Conservation (phyloP, 2,888 invertebrate species). For the Hemistola chrysoprasaria region DNA sequence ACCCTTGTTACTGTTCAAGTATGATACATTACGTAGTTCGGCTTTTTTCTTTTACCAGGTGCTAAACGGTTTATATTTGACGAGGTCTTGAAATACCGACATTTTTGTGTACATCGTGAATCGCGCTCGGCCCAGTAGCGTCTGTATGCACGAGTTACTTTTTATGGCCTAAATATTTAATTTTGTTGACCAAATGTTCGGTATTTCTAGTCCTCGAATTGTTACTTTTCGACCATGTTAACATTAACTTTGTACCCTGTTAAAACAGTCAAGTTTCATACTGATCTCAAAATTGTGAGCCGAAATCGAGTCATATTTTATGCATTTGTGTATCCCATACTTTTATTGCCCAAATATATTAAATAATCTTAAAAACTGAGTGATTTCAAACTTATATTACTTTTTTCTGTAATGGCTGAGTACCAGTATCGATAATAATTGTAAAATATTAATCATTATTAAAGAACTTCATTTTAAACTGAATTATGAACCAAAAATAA, state of each 20-base stretch:
- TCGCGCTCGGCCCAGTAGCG: conserved; percentile 27
- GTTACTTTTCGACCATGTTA: conserved; percentile 28
- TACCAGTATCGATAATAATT: too few species aligned
- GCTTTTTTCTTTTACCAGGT: conserved; percentile 47
- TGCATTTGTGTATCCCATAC: conserved; percentile 53
- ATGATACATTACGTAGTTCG: conserved; percentile 30
- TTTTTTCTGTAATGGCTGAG: not conserved
- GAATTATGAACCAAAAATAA: too few species aligned
- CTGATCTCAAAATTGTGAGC: conserved; percentile 77
- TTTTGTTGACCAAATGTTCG: conserved; percentile 50
- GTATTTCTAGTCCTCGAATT: conserved; percentile 46
- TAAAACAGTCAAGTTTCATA: conserved; percentile 52
- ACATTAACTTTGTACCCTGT: conserved; percentile 29
- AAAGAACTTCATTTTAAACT: too few species aligned
- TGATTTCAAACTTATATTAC: conserved; percentile 3
- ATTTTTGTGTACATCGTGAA: conserved; percentile 45
- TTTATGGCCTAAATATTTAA: conserved; percentile 34
- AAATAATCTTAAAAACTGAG: conserved; percentile 17
- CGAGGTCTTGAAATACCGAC: conserved; percentile 52
- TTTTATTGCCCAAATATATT: conserved; percentile 44
- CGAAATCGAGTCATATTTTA: conserved; percentile 62
- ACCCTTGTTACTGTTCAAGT: conserved; percentile 43
- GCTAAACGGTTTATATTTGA: conserved; percentile 43
- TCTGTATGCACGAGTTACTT: conserved; percentile 41
- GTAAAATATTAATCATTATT: too few species aligned